phyloP scores from a whole-genome alignment of 2,797 vertebrate species.

The Loriculus beryllinus region DNA sequence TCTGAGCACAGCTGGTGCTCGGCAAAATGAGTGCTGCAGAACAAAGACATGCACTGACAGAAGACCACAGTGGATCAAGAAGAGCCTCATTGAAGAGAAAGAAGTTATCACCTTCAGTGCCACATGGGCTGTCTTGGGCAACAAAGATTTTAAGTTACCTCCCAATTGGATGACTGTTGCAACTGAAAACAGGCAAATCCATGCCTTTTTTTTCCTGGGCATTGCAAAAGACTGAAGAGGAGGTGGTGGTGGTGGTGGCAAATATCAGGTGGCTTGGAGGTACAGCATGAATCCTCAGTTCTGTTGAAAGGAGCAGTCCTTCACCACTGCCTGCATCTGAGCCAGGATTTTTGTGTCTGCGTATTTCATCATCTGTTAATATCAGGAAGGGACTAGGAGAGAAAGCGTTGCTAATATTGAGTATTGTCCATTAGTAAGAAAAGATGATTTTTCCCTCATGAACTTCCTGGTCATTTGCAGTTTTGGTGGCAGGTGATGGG shows the following conservation, averaged over 20 bases:
- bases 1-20: background rate
- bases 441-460: background rate
- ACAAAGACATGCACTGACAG: rapidly evolving
- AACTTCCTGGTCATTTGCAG: background rate
- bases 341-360: background rate
- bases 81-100: background rate
- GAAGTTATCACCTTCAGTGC: background rate
- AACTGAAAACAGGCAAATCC: slow-evolving; percentile 3
- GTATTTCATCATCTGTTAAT: background rate
- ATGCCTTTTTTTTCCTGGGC: background rate
- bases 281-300: rapidly evolving
- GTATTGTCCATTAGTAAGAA: background rate
- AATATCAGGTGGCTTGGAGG: background rate
- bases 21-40: rapidly evolving
- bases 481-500: background rate
- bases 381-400: background rate
- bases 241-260: background rate
- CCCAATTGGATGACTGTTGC: background rate
- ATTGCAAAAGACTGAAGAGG: background rate
- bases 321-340: rapidly evolving
- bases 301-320: background rate
- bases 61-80: background rate
- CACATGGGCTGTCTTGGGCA: background rate
- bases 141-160: background rate
- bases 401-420: background rate